Percentiles rank a stretch among this genome's conserved stretches.
Conservation (phyloP, 1,140 invertebrate genomes). For the Antheraea pernyi region DNA sequence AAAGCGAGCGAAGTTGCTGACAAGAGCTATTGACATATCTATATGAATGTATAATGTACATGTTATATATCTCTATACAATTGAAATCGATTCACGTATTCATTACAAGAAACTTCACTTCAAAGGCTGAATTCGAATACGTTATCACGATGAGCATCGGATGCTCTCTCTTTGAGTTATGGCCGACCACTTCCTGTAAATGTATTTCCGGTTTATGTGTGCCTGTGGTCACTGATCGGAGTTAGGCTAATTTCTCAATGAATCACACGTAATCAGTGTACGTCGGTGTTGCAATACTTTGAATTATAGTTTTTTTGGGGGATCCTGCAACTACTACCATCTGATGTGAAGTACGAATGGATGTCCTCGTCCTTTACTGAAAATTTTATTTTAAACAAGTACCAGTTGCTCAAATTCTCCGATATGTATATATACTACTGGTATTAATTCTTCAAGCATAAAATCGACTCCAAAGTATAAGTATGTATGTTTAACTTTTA, state of each 20-base stretch:
- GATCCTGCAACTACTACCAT: no score
- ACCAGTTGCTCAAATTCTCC: no score
- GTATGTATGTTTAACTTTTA: no score
- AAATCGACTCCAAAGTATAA: no score
- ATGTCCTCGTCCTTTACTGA: no score
- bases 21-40: no score
- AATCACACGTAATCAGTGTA: constrained; percentile 61
- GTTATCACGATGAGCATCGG: constrained; percentile 48
- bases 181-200: constrained; percentile 59
- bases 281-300: constrained; percentile 2
- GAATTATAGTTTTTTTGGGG: neutral
- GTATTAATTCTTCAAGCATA: no score
- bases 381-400: no score
- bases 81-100: neutral
- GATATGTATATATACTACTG: no score
- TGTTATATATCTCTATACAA: neutral
- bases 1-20: no score
- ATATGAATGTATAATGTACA: no score
- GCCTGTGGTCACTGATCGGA: constrained; percentile 37
- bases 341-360: no score
- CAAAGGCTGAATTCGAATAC: constrained; percentile 37
- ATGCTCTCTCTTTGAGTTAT: constrained; percentile 68
- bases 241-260: constrained; percentile 62
- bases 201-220: constrained; percentile 57
- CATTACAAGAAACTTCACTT: constrained; percentile 8